Evolutionary conservation across 2,888 invertebrate species (phyloP).

Genomic region (Chalcis sispes): DNA sequence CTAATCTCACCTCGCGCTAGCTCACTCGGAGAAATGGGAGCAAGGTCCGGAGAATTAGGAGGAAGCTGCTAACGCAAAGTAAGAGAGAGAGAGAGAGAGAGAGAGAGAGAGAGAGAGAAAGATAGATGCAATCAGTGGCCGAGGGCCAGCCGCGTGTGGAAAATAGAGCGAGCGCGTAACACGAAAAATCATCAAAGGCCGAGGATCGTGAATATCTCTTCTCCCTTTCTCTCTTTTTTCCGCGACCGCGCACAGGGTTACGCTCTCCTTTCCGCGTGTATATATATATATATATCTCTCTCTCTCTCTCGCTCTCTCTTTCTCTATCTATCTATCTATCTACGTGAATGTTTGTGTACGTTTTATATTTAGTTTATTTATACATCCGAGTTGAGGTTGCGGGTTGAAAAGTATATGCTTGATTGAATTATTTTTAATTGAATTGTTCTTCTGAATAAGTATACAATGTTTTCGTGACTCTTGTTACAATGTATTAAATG

Average conservation of each 20-base stretch:
- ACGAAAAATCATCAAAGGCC: slow-evolving; percentile 22
- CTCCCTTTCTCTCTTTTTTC: slow-evolving; percentile 22
- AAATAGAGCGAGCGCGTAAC: neutral
- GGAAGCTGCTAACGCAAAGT: slow-evolving; percentile 70
- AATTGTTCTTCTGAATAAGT: too few species aligned
- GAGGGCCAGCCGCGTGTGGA: slow-evolving; percentile 67
- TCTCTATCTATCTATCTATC: neutral
- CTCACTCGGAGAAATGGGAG: slow-evolving; percentile 72
- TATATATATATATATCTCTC: too few species aligned
- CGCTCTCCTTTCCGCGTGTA: too few species aligned
- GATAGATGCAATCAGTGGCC: slow-evolving; percentile 73
- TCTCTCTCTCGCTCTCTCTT: slow-evolving; percentile 4
- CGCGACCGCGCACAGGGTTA: too few species aligned
- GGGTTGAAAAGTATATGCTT: too few species aligned
- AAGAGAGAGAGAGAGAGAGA: too few species aligned
- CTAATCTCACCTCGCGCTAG: slow-evolving; percentile 63
- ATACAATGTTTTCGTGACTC: too few species aligned
- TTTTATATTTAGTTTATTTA: too few species aligned
- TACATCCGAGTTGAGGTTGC: too few species aligned
- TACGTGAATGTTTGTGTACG: too few species aligned
- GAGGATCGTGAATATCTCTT: slow-evolving; percentile 30
- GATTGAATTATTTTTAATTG: too few species aligned
- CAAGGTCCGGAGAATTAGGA: slow-evolving; percentile 75
- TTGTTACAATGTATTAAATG: too few species aligned
- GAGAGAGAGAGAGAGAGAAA: neutral